phyloP scores from a whole-genome alignment of 2,113 vertebrate genomes.

The human (Homo sapiens) region DNA sequence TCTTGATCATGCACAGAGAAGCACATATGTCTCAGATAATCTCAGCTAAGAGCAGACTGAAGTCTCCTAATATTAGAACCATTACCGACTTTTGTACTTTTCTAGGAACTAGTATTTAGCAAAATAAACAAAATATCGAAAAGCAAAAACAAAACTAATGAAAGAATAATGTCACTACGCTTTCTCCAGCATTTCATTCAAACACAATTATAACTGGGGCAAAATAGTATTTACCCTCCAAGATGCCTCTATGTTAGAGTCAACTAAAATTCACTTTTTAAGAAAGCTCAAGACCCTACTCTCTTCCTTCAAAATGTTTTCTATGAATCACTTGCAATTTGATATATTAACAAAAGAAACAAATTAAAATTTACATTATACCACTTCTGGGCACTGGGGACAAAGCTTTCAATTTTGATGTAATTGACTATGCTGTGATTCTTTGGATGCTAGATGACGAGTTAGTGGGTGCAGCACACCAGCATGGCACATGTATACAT shows the following conservation, averaged over 20 bases:
- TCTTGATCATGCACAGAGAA: background rate
- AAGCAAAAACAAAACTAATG: background rate
- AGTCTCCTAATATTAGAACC: background rate
- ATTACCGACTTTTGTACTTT: background rate
- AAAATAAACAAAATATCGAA: background rate
- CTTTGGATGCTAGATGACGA: background rate
- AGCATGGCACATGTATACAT: no score
- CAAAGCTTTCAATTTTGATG: background rate
- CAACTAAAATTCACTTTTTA: background rate
- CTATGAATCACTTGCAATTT: background rate
- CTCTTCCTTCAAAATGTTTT: background rate
- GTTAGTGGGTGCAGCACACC: no score
- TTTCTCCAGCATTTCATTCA: background rate
- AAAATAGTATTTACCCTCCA: background rate
- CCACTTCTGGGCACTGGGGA: background rate
- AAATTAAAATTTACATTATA: background rate
- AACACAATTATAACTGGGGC: background rate
- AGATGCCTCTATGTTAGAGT: background rate
- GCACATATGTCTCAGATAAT: background rate
- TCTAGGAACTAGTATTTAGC: background rate
- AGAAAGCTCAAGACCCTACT: background rate
- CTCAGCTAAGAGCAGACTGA: background rate
- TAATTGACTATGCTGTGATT: background rate
- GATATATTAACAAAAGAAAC: background rate
- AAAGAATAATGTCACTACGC: background rate